phyloP scores from a whole-genome alignment of 1,140 invertebrate genomes.

The Plectus sambesii region DNA sequence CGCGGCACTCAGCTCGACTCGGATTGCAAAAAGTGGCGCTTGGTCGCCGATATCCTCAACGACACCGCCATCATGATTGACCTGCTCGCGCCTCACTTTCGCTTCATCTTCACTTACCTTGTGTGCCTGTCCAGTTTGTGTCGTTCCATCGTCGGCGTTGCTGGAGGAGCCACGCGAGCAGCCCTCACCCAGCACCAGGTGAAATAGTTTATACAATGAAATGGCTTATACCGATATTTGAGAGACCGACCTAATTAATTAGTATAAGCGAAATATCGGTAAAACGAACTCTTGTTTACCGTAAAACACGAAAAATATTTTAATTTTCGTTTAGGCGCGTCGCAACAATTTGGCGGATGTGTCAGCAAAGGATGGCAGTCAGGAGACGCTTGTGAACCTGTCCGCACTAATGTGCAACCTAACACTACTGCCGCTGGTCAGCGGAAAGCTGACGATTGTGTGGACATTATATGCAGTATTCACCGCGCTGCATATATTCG shows the following conservation, averaged over 20 bases:
- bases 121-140: constrained; percentile 55
- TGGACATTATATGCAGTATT: constrained; percentile 60
- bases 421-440: constrained; percentile 24
- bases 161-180: constrained; percentile 77
- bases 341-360: constrained; percentile 80
- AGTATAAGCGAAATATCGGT: no score
- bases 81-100: constrained; percentile 56
- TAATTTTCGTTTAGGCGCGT: constrained; percentile 56
- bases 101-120: constrained; percentile 41
- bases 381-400: constrained; percentile 86
- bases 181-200: constrained; percentile 77
- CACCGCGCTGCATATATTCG: constrained; percentile 63
- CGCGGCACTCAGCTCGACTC: constrained; percentile 55
- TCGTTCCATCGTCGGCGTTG: constrained; percentile 62
- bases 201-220: no score
- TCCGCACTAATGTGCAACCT: constrained; percentile 60
- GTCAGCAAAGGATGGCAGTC: constrained; percentile 85
- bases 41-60: constrained; percentile 88
- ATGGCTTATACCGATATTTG: no score
- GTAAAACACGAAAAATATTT: no score
- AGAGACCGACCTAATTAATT: no score
- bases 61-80: constrained; percentile 74
- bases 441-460: constrained; percentile 57
- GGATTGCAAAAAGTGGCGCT: constrained; percentile 45
- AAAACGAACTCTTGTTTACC: no score